Evolutionary conservation across 2,797 vertebrate species (phyloP), one percentile per base, ranked within the genome.

Genomic region (Okamejei kenojei): DNA sequence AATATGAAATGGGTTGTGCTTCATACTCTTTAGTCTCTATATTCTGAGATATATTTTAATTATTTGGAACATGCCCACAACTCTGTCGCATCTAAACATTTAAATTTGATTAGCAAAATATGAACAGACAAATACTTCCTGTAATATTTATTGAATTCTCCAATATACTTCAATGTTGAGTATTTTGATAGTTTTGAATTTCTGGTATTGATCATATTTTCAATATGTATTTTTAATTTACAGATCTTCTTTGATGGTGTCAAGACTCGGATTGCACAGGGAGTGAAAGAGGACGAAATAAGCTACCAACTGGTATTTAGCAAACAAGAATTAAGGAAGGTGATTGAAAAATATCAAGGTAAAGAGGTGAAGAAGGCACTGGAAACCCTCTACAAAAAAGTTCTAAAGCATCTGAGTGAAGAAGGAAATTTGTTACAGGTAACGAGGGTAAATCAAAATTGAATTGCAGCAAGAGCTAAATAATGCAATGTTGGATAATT

Each of bases 261-360:
- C 82, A 95, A 94, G 93, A 86, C 94, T 11, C 73, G 84, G 0
- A 73, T 96, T 93, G 95, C 94, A 10, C 95, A 95, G 68, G 95
- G 95, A 9, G 94, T 95, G 63, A 95, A 94, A 74, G 95, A 95
- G 65, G 95, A 96, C 26, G 95, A 96, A 45, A 73, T 95, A 77
- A 94, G 95, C 54, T 96, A 95, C 45, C 95, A 96, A 84, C 94
- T 96, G 93, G 94, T 94, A 82, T 95, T 94, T 94, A 96, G 94
- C 95, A 96, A 96, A 93, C 95, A 95, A 93, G 95, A 96, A n/a
- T 94, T 95, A 82, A 68, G 94, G 90, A 95, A 94, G 84, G 94
- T 95, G 23, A 80, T 95, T 0, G 77, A 94, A 5, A 95, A 93
- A 71, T 94, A 95, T 84, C 94, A 95, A 2, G 94, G 95, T 23